A percentile compares a stretch with the other conserved stretches of the same genome.
Evolutionary conservation across 2,888 invertebrate species (phyloP).

Genomic region (Tupiocoris notatus): DNA sequence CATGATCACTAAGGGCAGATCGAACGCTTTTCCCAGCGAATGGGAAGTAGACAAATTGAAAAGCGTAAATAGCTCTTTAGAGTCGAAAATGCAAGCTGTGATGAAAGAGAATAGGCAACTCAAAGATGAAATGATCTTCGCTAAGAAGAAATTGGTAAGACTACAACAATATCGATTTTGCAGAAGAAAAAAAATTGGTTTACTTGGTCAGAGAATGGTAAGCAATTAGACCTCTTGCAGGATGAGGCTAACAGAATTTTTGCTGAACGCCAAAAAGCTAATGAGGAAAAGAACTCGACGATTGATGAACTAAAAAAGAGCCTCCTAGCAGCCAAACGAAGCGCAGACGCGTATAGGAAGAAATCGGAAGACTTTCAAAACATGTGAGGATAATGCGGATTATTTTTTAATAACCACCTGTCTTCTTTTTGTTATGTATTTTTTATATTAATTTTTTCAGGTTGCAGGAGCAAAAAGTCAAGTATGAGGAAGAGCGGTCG

Average conservation of each 20-base stretch:
- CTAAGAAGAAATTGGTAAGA: background rate
- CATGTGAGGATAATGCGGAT: background rate
- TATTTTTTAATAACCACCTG: too few species aligned
- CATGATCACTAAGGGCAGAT: too few species aligned
- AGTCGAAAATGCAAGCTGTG: slow-evolving; percentile 2
- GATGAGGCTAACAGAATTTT: background rate
- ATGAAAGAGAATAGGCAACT: background rate
- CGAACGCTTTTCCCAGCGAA: too few species aligned
- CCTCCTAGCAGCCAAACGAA: background rate
- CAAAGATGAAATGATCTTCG: background rate
- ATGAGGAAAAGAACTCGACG: background rate
- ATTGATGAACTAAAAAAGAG: background rate
- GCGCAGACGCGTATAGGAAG: background rate
- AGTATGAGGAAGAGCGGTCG: slow-evolving; percentile 14
- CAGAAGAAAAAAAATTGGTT: background rate
- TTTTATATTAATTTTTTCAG: background rate
- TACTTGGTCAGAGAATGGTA: background rate
- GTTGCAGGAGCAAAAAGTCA: background rate
- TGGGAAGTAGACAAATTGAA: background rate
- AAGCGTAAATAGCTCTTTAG: background rate
- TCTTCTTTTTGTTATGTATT: too few species aligned
- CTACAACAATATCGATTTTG: background rate
- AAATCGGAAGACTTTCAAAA: slow-evolving; percentile 4
- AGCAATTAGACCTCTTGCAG: background rate
- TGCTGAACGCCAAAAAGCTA: background rate